Evolutionary conservation across 2,888 invertebrate genomes (phyloP).

Genomic region (Zelleria hepariella): DNA sequence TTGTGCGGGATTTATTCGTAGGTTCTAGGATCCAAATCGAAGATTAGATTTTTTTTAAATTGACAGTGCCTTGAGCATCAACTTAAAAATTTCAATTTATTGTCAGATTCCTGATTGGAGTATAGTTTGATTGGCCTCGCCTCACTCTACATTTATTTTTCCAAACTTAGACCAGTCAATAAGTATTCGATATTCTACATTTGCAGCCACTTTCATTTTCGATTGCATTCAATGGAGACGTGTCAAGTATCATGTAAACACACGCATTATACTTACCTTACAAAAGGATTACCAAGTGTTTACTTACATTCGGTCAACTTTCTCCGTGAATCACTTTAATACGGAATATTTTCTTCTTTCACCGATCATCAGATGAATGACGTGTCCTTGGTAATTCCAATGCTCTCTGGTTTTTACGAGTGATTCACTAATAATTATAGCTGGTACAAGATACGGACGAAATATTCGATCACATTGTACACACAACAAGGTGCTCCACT

Average conservation of each 20-base stretch:
- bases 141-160: too few relatives aligned
- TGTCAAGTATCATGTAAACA: neutral
- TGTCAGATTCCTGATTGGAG: too few relatives aligned
- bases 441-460: neutral
- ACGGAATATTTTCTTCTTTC: neutral
- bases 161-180: too few relatives aligned
- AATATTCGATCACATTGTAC: too few relatives aligned
- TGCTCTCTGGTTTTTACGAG: neutral
- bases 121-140: too few relatives aligned
- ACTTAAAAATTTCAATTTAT: too few relatives aligned
- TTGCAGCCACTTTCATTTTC: neutral
- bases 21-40: too few relatives aligned
- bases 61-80: too few relatives aligned
- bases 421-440: neutral
- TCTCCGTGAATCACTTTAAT: neutral
- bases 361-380: neutral
- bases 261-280: neutral
- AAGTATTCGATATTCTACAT: neutral
- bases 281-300: neutral
- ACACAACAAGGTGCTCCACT: too few relatives aligned
- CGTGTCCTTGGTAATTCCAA: neutral
- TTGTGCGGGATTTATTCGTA: too few relatives aligned
- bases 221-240: neutral
- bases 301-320: neutral
- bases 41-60: too few relatives aligned